These are phyloP conservation scores for Nephrocerus scutellatus DNA, from an alignment of 2,888 invertebrate genomes.

Conservation along the genomic window DNA sequence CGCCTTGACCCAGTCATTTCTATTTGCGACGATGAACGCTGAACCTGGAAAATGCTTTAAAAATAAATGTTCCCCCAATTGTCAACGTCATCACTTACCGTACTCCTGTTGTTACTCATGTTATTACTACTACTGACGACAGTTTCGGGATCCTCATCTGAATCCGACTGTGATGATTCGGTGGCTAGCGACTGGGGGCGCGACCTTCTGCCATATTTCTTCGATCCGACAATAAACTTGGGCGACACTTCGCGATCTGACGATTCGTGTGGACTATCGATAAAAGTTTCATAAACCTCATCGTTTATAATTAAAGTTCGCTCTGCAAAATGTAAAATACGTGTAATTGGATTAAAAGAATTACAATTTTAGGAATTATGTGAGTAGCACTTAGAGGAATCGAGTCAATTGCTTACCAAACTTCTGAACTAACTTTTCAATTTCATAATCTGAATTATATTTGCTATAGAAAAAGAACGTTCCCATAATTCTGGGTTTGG, in stretches of 20 bases:
- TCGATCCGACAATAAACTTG: constrained; percentile 64
- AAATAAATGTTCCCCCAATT: neutral
- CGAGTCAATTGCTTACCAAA: no score
- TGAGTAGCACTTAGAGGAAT: no score
- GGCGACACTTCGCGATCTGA: constrained; percentile 67
- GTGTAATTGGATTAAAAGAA: no score
- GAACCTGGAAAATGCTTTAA: constrained; percentile 38
- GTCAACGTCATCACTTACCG: constrained; percentile 5
- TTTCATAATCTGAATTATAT: no score
- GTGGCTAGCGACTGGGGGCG: constrained; percentile 52
- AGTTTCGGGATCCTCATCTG: constrained; percentile 41
- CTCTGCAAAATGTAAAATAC: no score
- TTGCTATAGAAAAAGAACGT: no score
- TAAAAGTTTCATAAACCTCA: constrained; percentile 25
- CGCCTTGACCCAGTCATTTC: constrained; percentile 51
- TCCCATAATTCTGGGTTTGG: no score
- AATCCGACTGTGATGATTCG: constrained; percentile 42
- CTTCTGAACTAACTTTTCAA: no score
- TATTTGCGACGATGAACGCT: constrained; percentile 53
- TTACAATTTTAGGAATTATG: no score
- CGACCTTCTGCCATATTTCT: constrained; percentile 69
- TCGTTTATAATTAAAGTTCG: constrained; percentile 37
- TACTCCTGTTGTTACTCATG: neutral
- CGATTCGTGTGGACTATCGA: constrained; percentile 48
- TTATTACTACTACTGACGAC: constrained; percentile 18